Base-by-base conservation (phyloP, 2,888 invertebrate species). In the Pyrgus malvae region DNA sequence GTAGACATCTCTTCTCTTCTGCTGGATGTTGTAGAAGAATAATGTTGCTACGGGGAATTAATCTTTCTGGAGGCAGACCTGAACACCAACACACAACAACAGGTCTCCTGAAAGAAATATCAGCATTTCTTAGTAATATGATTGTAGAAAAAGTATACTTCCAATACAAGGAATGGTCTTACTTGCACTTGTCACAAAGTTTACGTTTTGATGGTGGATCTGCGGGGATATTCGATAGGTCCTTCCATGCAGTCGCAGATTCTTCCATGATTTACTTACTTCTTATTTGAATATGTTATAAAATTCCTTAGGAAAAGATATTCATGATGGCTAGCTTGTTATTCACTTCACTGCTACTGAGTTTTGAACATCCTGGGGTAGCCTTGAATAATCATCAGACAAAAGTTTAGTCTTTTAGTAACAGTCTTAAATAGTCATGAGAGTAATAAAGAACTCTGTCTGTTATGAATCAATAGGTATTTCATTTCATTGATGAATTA, bases 21-120 rank as follows among this genome's bases (percentile, higher is more conserved):
- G 97, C 97, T 9, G 98, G 98, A 88, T 98, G 98, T 80, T 98
- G 98, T 5, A 98, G 89, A 56, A 98, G 91, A 62, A 97, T 93
- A 41, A 98, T 91, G 67, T 91, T 92, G 56, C 96, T 95, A 49
- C 89, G 86, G 9, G 96, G 94, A 51, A 81, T 78, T 21, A 98
- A 72, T 38, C 93, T 94, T 49, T 92, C 91, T 48, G 92, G 84
- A 5, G 98, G 97, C 58, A 98, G 84, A 37, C 94, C 95, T 29
- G 92, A 91, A 80, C 98, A 98, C 96, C 97, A 98, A 76, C 98
- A 98, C n/a, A 97, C 97, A 37, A 92, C 92, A 23, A 87, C 78
- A 2, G 98, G 98, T 62, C 98, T 92, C 62, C 98, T 98, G 73
- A 60, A 89, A 59, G 38, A 33, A 21, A 35, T 19, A 37, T n/a